Percentiles rank a stretch among this genome's conserved stretches.
Evolutionary conservation across 2,797 vertebrate genomes (phyloP).

Genomic region (Gallinago solitaria): DNA sequence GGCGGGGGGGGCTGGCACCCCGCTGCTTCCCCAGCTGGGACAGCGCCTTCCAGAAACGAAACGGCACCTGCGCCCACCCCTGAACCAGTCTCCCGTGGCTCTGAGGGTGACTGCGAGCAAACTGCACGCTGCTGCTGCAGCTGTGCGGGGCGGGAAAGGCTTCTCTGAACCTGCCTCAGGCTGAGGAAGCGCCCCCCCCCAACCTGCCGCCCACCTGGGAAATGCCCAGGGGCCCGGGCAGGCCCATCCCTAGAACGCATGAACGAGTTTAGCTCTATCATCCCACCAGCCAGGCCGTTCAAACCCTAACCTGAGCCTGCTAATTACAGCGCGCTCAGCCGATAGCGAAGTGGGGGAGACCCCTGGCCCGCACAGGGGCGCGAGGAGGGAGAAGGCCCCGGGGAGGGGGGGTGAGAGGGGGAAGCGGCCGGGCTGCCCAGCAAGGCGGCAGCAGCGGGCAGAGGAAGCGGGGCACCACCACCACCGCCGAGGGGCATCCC

Average conservation of each 20-base stretch:
- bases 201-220: background rate
- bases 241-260: background rate
- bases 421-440: background rate
- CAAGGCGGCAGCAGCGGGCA: fast-evolving
- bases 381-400: too few species aligned
- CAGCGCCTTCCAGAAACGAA: fast-evolving
- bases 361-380: background rate
- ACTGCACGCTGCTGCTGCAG: too few species aligned
- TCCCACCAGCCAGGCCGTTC: background rate
- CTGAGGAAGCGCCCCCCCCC: fast-evolving
- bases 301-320: background rate
- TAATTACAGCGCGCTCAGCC: background rate
- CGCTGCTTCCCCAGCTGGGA: background rate
- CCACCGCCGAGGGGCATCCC: background rate
- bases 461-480: too few species aligned
- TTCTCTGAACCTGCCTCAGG: fast-evolving
- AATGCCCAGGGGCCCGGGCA: fast-evolving
- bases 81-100: fast-evolving
- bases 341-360: background rate
- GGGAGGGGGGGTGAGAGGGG: too few species aligned
- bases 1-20: background rate
- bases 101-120: background rate
- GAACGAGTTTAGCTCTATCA: background rate
- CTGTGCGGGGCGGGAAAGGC: fast-evolving
- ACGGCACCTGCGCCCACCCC: fast-evolving